Evolutionary conservation across 1,140 invertebrate species (phyloP).

Genomic region (Leptestheria dahalacensis): DNA sequence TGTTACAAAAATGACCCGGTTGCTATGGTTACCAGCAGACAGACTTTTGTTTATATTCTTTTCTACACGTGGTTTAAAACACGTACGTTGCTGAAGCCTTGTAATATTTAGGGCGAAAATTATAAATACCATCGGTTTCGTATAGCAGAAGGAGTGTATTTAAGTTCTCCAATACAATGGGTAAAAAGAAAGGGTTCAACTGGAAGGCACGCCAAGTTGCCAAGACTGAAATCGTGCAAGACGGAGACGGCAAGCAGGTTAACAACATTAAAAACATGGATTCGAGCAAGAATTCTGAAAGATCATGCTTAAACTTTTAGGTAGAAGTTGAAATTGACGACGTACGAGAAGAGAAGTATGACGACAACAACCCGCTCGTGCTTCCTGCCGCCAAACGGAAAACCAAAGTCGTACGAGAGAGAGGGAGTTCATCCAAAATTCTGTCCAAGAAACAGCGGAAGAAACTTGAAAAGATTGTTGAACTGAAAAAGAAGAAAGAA

Average conservation of each 20-base stretch:
- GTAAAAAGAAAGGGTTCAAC: slow-evolving; percentile 43
- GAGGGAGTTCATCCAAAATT: slow-evolving; percentile 40
- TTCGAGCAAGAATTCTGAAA: background rate
- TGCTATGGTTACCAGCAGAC: no score
- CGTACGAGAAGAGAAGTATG: slow-evolving; percentile 32
- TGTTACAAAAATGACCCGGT: no score
- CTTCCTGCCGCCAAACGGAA: slow-evolving; percentile 65
- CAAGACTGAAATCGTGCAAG: slow-evolving; percentile 41
- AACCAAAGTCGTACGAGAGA: slow-evolving; percentile 45
- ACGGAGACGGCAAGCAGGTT: background rate
- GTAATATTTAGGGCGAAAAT: no score
- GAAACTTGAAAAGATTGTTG: slow-evolving; percentile 66
- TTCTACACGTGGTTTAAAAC: no score
- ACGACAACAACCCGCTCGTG: slow-evolving; percentile 60
- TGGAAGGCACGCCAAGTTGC: slow-evolving; percentile 53
- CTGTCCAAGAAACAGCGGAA: slow-evolving; percentile 78
- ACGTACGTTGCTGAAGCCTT: no score
- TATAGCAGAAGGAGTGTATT: no score
- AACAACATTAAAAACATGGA: background rate
- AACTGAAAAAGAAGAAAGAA: slow-evolving; percentile 73
- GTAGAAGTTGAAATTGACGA: slow-evolving; percentile 37
- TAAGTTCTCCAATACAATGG: no score
- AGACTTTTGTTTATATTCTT: no score
- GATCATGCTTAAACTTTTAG: slow-evolving; percentile 16
- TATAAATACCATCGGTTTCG: no score